These are phyloP conservation scores for Ernsta delagoae DNA, from an alignment of 2,888 invertebrate genomes.

Conservation along the genomic window DNA sequence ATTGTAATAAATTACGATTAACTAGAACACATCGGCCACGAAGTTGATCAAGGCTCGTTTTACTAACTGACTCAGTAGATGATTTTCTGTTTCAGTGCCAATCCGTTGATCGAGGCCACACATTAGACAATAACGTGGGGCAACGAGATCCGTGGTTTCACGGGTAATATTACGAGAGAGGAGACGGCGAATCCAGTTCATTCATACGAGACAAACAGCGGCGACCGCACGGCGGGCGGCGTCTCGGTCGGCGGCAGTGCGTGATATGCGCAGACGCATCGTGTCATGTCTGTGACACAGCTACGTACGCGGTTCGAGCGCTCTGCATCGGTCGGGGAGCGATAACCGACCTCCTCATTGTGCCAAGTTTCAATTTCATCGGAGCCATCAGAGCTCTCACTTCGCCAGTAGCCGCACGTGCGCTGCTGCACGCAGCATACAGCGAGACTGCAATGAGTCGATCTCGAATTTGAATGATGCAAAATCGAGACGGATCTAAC, in stretches of 20 bases:
- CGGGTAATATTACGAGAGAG: no score
- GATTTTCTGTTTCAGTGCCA: conserved; percentile 51
- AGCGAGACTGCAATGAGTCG: conserved; percentile 66
- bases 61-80: conserved; percentile 2
- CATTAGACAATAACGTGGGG: conserved; percentile 30
- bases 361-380: conserved; percentile 76
- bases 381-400: conserved; percentile 62
- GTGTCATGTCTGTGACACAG: conserved; percentile 58
- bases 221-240: conserved; percentile 51
- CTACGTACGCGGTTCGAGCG: conserved; percentile 52
- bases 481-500: conserved; percentile 43
- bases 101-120: conserved; percentile 43
- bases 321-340: conserved; percentile 54
- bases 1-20: background rate
- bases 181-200: conserved; percentile 45
- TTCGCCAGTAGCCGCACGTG: conserved; percentile 68
- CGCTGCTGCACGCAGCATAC: conserved; percentile 49
- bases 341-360: conserved; percentile 71
- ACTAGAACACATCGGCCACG: conserved; percentile 11
- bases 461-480: no score
- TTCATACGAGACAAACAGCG: conserved; percentile 52
- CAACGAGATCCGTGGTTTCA: conserved; percentile 37
- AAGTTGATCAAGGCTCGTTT: conserved; percentile 2
- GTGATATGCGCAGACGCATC: conserved; percentile 61
- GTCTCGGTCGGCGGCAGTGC: conserved; percentile 53